Evolutionary conservation across 2,113 vertebrate species (phyloP).

Genomic region (Malurus melanocephalus): DNA sequence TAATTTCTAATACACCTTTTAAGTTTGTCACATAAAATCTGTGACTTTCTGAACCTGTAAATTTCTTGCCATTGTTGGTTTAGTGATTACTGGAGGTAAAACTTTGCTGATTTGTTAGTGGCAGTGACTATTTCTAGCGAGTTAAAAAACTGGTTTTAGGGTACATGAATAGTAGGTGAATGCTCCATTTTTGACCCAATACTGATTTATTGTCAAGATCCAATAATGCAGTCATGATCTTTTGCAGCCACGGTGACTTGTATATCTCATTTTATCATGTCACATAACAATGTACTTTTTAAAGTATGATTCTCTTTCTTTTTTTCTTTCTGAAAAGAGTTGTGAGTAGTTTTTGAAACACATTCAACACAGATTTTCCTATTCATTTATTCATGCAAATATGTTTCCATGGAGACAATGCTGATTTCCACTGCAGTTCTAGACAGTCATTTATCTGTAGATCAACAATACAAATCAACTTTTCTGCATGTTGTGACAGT

Average conservation of each 20-base stretch:
- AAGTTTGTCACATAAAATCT: background rate
- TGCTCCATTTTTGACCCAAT: background rate
- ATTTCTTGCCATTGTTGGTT: background rate
- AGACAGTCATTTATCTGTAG: slow-evolving; percentile 14
- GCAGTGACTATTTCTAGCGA: background rate
- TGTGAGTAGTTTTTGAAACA: slow-evolving; percentile 19
- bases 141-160: background rate
- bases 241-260: background rate
- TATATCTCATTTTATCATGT: background rate
- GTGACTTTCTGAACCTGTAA: background rate
- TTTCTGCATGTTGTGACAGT: slow-evolving; percentile 19
- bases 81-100: background rate
- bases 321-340: background rate
- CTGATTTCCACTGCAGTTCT: background rate
- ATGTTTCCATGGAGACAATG: slow-evolving; percentile 32
- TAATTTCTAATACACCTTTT: background rate
- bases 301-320: background rate
- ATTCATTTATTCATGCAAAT: slow-evolving; percentile 26
- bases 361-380: background rate
- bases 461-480: slow-evolving; percentile 29
- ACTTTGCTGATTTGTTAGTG: background rate
- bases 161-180: background rate
- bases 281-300: background rate
- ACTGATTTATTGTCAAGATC: background rate
- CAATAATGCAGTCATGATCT: background rate